These are phyloP conservation scores for Pediacus dermestoides DNA, from an alignment of 2,888 invertebrate genomes.

Conservation along the genomic window DNA sequence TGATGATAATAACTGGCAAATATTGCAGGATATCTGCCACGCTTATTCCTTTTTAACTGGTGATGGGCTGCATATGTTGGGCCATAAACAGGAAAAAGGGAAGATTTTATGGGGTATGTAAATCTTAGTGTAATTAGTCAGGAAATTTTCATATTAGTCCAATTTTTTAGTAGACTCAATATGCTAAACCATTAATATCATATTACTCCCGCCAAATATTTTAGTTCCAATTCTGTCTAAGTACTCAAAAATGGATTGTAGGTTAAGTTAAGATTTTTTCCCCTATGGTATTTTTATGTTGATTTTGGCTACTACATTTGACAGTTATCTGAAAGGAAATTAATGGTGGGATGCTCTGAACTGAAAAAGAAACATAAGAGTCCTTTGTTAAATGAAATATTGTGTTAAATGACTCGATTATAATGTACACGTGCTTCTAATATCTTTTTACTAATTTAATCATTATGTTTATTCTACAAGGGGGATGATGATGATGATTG, in stretches of 20 bases:
- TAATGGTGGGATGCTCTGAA: conserved; percentile 15
- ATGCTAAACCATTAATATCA: too few species aligned
- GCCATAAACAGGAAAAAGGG: too few species aligned
- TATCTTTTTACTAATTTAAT: conserved; percentile 36
- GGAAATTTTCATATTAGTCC: too few species aligned
- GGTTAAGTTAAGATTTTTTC: too few species aligned
- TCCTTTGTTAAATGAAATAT: conserved; percentile 29
- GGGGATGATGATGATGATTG: conserved; percentile 16
- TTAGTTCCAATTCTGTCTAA: too few species aligned
- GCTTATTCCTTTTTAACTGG: conserved; percentile 4
- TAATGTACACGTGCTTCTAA: conserved; percentile 35
- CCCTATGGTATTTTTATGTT: conserved; percentile 16
- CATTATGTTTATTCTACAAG: conserved; percentile 20
- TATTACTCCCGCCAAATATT: too few species aligned
- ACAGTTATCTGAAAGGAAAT: conserved; percentile 18
- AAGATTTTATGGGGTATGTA: too few species aligned
- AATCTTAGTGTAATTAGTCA: too few species aligned
- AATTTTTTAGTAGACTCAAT: too few species aligned
- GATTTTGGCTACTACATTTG: conserved; percentile 20
- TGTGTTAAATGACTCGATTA: conserved; percentile 35
- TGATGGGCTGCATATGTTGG: conserved; percentile 26
- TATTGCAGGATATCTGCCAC: conserved; percentile 7
- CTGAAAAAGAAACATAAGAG: conserved; percentile 20
- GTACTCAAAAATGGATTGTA: too few species aligned
- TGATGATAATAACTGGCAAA: conserved; percentile 40